Conservation (phyloP, 2,113 vertebrate species). For the Odontophorus gujanensis region DNA sequence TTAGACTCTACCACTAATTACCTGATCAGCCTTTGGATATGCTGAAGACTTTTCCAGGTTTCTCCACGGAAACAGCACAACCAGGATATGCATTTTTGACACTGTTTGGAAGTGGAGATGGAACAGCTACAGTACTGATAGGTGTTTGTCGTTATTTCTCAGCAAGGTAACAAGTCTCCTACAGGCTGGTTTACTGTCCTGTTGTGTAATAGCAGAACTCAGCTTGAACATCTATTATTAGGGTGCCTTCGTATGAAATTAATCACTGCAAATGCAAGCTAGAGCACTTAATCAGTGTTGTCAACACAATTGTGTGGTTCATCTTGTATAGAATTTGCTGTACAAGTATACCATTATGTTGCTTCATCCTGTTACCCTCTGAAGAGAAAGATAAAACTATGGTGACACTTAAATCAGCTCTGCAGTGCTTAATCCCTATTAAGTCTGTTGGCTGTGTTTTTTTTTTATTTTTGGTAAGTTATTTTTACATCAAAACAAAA, state of each 20-base stretch:
- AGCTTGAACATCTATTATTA: constrained; percentile 31
- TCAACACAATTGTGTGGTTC: not conserved
- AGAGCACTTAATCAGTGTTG: constrained; percentile 24
- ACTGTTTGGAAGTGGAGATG: not conserved
- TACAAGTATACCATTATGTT: not conserved
- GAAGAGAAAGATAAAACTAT: not conserved
- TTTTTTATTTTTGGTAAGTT: not conserved
- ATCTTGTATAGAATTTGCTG: not conserved
- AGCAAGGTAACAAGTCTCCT: constrained; percentile 12
- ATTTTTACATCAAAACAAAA: not conserved
- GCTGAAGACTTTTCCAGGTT: not conserved
- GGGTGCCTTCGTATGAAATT: constrained; percentile 41
- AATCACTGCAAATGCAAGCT: constrained; percentile 19
- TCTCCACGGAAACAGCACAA: not conserved
- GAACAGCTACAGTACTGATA: not conserved
- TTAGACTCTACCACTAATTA: not conserved
- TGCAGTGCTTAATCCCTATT: not conserved
- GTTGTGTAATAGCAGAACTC: constrained; percentile 20
- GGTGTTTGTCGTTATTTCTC: constrained; percentile 24
- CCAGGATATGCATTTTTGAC: not conserved
- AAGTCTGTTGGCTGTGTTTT: not conserved
- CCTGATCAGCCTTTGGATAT: not conserved
- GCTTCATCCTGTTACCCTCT: constrained; percentile 15
- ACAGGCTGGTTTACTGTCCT: constrained; percentile 31
- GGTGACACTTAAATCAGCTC: not conserved